Conservation (phyloP, 1,140 invertebrate genomes). For the Nephila pilipes region DNA sequence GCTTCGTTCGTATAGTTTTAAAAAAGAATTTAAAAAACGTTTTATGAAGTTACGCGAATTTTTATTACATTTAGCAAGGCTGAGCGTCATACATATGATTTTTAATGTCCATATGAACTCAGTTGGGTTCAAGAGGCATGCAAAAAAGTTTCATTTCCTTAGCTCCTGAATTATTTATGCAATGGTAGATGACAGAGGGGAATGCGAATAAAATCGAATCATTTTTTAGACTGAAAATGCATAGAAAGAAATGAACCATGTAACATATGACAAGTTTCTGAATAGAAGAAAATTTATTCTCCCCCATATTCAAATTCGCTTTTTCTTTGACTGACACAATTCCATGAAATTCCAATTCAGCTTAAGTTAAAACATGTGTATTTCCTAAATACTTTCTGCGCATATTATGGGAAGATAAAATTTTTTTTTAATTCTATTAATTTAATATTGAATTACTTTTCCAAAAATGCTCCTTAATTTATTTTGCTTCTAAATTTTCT, state of each 20-base stretch:
- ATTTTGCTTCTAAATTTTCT: no score
- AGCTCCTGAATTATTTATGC: constrained; percentile 50
- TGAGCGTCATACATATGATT: neutral
- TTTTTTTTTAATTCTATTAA: no score
- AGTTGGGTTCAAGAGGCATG: neutral
- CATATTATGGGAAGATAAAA: no score
- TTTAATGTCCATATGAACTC: neutral
- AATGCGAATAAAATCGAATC: neutral
- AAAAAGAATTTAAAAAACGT: no score
- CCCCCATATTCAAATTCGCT: neutral
- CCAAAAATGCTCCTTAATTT: no score
- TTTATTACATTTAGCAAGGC: no score
- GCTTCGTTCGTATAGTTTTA: no score
- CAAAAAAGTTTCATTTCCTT: constrained; percentile 28
- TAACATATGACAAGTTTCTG: neutral
- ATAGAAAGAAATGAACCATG: neutral
- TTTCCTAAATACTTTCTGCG: no score
- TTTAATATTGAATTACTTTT: no score
- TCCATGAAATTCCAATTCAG: no score
- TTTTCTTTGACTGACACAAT: neutral
- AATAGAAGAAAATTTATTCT: neutral
- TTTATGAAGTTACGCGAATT: no score
- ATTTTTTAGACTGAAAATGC: neutral
- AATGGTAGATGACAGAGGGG: neutral
- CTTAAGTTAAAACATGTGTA: no score